These are phyloP conservation scores for Pachycephus smyrnensis DNA, from an alignment of 2,888 invertebrate genomes.

Conservation along the genomic window DNA sequence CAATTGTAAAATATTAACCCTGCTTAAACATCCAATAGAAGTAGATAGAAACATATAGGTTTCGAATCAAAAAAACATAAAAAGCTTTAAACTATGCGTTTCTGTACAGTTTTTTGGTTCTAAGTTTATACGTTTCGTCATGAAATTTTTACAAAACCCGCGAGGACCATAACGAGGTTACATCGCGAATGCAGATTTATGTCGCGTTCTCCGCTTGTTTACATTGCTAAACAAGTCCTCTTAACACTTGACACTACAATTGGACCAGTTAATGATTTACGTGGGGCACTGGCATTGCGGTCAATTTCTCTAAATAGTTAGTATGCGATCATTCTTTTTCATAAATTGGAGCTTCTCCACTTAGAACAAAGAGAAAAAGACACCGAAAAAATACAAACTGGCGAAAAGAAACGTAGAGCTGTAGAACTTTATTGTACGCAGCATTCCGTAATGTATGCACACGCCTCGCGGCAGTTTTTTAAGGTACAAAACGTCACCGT, in stretches of 20 bases:
- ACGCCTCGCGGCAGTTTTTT: constrained; percentile 8
- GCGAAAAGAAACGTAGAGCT: background rate
- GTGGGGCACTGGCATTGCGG: background rate
- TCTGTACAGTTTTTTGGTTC: background rate
- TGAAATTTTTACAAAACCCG: constrained; percentile 20
- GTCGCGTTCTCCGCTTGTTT: constrained; percentile 19
- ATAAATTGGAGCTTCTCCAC: background rate
- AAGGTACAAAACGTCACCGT: background rate
- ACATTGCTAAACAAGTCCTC: constrained; percentile 26
- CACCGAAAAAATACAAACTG: background rate
- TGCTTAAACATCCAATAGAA: background rate
- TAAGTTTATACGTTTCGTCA: background rate
- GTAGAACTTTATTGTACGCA: background rate
- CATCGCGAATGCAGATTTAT: constrained; percentile 33
- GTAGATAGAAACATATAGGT: background rate
- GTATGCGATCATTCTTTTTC: background rate
- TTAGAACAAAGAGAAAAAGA: background rate
- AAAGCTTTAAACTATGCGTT: background rate
- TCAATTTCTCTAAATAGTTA: background rate
- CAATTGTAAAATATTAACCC: background rate
- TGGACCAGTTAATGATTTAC: constrained; percentile 37
- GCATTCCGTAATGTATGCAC: constrained; percentile 18
- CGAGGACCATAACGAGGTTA: constrained; percentile 13
- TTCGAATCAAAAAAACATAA: background rate
- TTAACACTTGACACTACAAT: constrained; percentile 47